Percentiles rank a stretch among this genome's conserved stretches.
phyloP scores from a whole-genome alignment of 92 coral and sea anemone species.

The Ricordea florida region DNA sequence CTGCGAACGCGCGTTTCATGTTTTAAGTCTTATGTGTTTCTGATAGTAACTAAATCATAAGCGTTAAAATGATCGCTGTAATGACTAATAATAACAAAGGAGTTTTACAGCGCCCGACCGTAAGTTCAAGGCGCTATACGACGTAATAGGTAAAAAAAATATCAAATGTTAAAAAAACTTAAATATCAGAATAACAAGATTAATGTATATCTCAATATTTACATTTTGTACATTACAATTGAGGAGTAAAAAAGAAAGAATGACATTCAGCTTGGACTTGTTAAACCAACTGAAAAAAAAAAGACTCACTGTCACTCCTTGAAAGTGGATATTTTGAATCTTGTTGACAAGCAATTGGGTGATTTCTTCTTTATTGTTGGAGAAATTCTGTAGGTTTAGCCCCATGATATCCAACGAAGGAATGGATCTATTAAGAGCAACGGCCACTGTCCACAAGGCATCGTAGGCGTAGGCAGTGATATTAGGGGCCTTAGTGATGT shows the following conservation, averaged over 20 bases:
- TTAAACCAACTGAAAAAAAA: neutral
- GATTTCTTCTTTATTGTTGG: constrained; percentile 29
- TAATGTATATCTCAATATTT: too few relatives aligned
- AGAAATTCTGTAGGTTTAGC: constrained; percentile 35
- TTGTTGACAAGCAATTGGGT: constrained; percentile 59
- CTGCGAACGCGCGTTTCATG: too few relatives aligned
- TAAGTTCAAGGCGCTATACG: too few relatives aligned
- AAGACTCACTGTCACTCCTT: constrained; percentile 74
- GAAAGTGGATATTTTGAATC: constrained; percentile 62
- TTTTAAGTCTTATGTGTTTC: too few relatives aligned
- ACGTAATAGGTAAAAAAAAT: too few relatives aligned
- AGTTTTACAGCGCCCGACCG: too few relatives aligned
- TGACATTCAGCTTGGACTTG: neutral
- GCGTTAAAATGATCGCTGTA: too few relatives aligned
- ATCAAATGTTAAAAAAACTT: neutral
- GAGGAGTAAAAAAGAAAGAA: neutral
- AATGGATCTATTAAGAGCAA: constrained; percentile 67
- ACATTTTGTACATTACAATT: too few relatives aligned
- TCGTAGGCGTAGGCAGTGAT: constrained; percentile 91
- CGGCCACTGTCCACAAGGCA: constrained; percentile 89
- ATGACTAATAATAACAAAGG: too few relatives aligned
- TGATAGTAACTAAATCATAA: too few relatives aligned
- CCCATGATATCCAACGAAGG: constrained; percentile 36
- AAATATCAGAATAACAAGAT: too few relatives aligned
- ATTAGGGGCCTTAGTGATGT: constrained; percentile 64